Percentiles rank a stretch among this genome's conserved stretches.
These are phyloP conservation scores for Hanleya hanleyi DNA, from an alignment of 2,888 invertebrate species.

Conservation along the genomic window DNA sequence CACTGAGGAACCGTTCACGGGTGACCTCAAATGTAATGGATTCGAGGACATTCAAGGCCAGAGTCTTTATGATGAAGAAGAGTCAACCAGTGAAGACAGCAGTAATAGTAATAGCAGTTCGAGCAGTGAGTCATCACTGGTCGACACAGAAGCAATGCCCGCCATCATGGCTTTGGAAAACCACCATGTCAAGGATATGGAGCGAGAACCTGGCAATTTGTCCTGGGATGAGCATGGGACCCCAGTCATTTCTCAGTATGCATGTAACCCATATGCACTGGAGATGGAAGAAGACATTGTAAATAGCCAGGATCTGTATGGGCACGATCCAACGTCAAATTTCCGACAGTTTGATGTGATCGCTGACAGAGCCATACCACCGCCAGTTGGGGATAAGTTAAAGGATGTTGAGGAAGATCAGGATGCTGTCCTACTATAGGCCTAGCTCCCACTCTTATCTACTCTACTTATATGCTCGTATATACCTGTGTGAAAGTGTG, in stretches of 20 bases:
- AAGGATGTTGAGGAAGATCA: background rate
- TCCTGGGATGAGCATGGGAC: constrained; percentile 8
- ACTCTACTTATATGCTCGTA: too few relatives aligned
- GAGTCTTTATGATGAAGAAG: constrained; percentile 9
- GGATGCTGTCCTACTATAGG: background rate
- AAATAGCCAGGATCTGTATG: constrained; percentile 1
- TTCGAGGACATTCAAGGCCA: background rate
- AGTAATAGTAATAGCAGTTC: background rate
- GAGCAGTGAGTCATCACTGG: too few relatives aligned
- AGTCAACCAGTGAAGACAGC: background rate
- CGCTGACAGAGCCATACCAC: background rate
- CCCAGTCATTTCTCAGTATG: background rate
- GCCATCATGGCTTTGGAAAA: background rate
- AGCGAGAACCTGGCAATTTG: background rate
- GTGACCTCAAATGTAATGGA: background rate
- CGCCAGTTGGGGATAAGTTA: background rate
- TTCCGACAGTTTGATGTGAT: background rate
- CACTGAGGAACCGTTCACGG: background rate
- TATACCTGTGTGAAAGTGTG: too few relatives aligned
- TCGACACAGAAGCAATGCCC: background rate
- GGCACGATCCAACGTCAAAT: too few relatives aligned
- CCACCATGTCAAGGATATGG: background rate
- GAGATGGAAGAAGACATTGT: constrained; percentile 4
- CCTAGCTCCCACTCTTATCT: background rate
- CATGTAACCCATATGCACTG: constrained; percentile 11